Base-by-base conservation (phyloP, 2,888 invertebrate genomes). In the Sepiola atlantica region DNA sequence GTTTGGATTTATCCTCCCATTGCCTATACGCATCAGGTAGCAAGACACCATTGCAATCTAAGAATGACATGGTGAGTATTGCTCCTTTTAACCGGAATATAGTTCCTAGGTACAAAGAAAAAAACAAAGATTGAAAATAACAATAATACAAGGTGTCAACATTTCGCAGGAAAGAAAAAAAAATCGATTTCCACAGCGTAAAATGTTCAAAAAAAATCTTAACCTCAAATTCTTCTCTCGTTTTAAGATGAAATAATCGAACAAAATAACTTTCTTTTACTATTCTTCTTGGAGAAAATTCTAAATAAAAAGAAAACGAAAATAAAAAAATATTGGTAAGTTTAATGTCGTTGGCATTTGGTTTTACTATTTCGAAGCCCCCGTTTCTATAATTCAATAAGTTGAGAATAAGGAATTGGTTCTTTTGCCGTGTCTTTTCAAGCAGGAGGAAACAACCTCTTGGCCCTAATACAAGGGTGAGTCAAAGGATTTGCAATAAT, bases 11-110 rank as follows among this genome's bases (percentile, higher is more conserved):
- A 97, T 99, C 99, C 97, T 98, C 98, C 99, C 99, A 99, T 96
- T 98, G 98, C 97, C 99, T 99, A 97, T 98, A 98, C 92, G 98
- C 98, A 97, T 98, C 98, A 95, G 99, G 98, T 97, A 99, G 98
- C 96, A 99, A 98, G 97, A 98, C 98, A 97, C 99, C 99, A 97
- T 98, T 98, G 97, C 98, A 98, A 98, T 99, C 99, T 97, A 99
- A 98, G 98, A 99, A 99, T 95, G 99, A 98, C 98, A 99, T 98
- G 95, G 98, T 98, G 97, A 99, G 98, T 97, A 99, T 99, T 97
- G 99, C 98, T 96, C 99, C 99, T 98, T 99, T 99, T 97, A 99
- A 98, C 97, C 99, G 98, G 98, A 99, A 99, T 97, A 99, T 98
- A 96, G 99, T 99, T 96, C 99, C 99, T 98, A 35, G 10, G 55